A percentile compares a stretch with the other conserved stretches of the same genome.
phyloP scores from a whole-genome alignment of 2,113 vertebrate species.

The Pomatorhinus ruficollis region DNA sequence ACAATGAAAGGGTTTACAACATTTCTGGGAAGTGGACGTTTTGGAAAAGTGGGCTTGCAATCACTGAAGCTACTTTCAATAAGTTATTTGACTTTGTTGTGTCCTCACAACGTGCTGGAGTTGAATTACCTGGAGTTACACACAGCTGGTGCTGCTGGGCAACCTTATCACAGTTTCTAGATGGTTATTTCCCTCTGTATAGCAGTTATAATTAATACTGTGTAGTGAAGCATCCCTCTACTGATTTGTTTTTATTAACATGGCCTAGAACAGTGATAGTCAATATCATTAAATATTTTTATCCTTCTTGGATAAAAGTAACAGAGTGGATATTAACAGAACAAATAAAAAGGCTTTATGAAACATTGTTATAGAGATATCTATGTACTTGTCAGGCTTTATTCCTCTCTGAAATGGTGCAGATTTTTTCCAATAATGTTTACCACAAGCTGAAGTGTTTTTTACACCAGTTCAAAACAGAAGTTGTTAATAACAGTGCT shows the following conservation, averaged over 20 bases:
- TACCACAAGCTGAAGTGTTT: neutral
- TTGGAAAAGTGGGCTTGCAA: neutral
- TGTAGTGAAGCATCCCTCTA: constrained; percentile 21
- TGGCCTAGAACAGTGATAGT: constrained; percentile 1
- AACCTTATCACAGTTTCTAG: constrained; percentile 29
- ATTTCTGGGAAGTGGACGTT: neutral
- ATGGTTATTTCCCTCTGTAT: constrained; percentile 49
- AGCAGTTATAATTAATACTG: constrained; percentile 29
- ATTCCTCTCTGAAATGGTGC: neutral
- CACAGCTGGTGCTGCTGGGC: constrained; percentile 34
- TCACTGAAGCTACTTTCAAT: constrained; percentile 20
- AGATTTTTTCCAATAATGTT: neutral
- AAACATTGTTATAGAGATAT: neutral
- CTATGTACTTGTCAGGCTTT: neutral
- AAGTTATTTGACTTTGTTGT: constrained; percentile 37
- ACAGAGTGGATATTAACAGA: constrained; percentile 12
- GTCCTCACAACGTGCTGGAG: neutral
- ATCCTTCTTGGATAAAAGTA: constrained; percentile 15
- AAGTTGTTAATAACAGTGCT: neutral
- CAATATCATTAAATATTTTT: constrained; percentile 54
- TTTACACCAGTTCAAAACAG: neutral
- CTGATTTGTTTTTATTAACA: constrained; percentile 60
- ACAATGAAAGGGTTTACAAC: neutral
- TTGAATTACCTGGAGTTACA: constrained; percentile 51
- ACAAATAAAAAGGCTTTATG: constrained; percentile 20